Base-by-base conservation (phyloP, 2,888 invertebrate species). In the Stomorhina lunata region DNA sequence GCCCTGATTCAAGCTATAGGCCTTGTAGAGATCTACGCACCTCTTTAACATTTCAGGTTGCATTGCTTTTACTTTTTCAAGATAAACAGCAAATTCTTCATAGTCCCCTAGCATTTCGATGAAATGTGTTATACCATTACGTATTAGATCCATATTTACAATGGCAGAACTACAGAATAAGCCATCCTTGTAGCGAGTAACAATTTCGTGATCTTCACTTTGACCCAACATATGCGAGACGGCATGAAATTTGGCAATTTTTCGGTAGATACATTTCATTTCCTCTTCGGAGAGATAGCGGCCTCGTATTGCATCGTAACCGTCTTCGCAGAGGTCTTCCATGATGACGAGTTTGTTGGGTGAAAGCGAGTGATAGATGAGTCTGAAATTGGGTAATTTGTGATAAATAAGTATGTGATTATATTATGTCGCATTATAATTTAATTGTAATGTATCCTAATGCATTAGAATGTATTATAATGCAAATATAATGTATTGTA, bases 241-340 rank as follows among this genome's bases (percentile, higher is more conserved):
- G 12, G 86, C 88, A 73, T 88, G 88, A 80, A 86, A 85, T 45
- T 88, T 88, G 7, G 87, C 87, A 32, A 88, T 32, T 81, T 84
- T 88, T 59, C 82, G 73, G 73, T 84, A 83, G 12, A 59, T 84
- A 12, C 77, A 61, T 77, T 85, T 78, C 10, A 85, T 45, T 75
- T 87, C 85, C 22, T 84, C 66, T 27, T 84, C 72, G 0, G 43
- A 84, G 5, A 82, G 61, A 25, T 34, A 50, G 22, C 86, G 86
- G 27, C 78, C 80, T 20, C 84, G 85, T 57, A 85, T 53, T 34
- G 77, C 80, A 55, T 73, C 32, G 12, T 81, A 85, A 10, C 84
- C 85, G 2, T 65, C 55, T 6, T 79, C 68, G 7, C 76, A 77
- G 3, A 84, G 63, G 65, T 84, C 84, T 59, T 85, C 84, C 4